Percentiles rank a stretch among this genome's conserved stretches.
These are phyloP conservation scores for Pachypeltis micranthus DNA, from an alignment of 1,140 invertebrate species.

Conservation along the genomic window DNA sequence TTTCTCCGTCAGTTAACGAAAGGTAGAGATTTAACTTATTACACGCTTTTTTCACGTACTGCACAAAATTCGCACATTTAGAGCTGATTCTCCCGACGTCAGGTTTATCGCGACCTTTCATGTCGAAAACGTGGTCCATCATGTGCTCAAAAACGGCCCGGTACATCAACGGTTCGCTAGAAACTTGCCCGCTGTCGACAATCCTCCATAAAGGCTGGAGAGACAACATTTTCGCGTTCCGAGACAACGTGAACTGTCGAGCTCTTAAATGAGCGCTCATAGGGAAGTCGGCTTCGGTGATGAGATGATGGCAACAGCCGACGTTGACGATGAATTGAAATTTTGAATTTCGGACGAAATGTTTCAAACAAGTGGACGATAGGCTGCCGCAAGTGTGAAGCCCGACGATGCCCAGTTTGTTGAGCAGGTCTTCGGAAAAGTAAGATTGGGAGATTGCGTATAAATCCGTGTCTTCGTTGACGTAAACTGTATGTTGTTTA, in stretches of 20 bases:
- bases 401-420: conserved; percentile 38
- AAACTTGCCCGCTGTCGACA: conserved; percentile 26
- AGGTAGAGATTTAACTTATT: conserved; percentile 33
- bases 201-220: conserved; percentile 61
- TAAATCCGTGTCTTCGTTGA: conserved; percentile 38
- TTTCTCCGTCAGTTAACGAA: conserved; percentile 38
- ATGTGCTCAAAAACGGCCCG: conserved; percentile 60
- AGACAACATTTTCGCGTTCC: conserved; percentile 71
- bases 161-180: conserved; percentile 52
- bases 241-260: conserved; percentile 44
- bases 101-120: conserved; percentile 25
- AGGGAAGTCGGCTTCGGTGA: conserved; percentile 61
- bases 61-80: conserved; percentile 44
- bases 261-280: conserved; percentile 49
- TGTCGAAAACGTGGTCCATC: conserved; percentile 30
- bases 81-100: conserved; percentile 39
- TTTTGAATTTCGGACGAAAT: conserved; percentile 48
- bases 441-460: conserved; percentile 36
- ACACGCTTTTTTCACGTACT: conserved; percentile 53
- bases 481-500: conserved; percentile 20
- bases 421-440: conserved; percentile 34
- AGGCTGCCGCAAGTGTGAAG: conserved; percentile 84
- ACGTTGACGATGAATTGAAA: conserved; percentile 60
- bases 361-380: conserved; percentile 55
- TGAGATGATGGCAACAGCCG: conserved; percentile 81